Conservation (phyloP, 2,113 vertebrate genomes). For the Dermatemys mawii region DNA sequence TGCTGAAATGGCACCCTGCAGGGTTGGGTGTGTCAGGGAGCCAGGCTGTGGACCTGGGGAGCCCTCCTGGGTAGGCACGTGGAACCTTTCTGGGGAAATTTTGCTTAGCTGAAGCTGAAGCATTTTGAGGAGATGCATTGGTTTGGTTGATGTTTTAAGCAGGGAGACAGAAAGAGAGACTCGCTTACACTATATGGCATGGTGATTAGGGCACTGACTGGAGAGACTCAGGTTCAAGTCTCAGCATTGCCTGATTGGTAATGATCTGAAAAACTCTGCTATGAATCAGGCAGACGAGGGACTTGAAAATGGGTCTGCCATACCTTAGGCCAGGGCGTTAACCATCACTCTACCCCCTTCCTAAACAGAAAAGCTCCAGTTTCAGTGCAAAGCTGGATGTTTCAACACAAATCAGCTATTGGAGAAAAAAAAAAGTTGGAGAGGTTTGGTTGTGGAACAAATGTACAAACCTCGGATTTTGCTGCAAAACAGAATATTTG, state of each 20-base stretch:
- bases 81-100: background rate
- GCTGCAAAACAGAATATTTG: background rate
- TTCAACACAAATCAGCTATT: background rate
- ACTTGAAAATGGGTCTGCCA: background rate
- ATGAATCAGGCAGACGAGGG: background rate
- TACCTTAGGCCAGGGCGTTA: background rate
- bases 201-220: background rate
- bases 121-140: background rate
- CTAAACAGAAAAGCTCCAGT: background rate
- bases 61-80: accelerated
- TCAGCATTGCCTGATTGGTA: background rate
- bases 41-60: background rate
- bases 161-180: background rate
- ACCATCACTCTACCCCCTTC: background rate
- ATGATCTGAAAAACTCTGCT: background rate
- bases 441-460: background rate
- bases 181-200: background rate
- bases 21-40: background rate
- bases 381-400: background rate
- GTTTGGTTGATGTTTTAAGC: background rate
- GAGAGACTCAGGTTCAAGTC: background rate
- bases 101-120: background rate
- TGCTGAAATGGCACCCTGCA: background rate
- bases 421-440: background rate
- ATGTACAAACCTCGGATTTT: background rate